Conservation (phyloP, 2,797 vertebrate genomes). For the Urocyon cinereoargenteus region DNA sequence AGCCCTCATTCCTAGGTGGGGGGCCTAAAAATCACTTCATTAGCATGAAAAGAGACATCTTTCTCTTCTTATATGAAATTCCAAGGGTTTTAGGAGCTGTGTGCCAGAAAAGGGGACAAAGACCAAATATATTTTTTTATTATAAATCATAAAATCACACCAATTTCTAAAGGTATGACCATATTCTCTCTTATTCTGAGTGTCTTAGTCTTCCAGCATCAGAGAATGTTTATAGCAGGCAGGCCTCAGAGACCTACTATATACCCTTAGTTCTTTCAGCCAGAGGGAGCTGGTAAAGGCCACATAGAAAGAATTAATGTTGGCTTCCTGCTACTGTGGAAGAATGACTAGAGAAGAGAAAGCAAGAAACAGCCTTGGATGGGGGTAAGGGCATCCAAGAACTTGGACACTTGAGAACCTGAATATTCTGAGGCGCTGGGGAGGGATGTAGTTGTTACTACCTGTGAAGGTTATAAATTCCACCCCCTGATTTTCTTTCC, state of each 20-base stretch:
- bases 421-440: not conserved
- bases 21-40: not conserved
- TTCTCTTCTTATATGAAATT: not conserved
- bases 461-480: not conserved
- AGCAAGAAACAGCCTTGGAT: not conserved
- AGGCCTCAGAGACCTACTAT: not conserved
- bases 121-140: not conserved
- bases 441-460: not conserved
- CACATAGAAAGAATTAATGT: not conserved
- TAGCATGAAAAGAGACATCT: not conserved
- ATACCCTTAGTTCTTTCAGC: not conserved
- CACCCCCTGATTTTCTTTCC: not conserved
- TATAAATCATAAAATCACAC: not conserved
- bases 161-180: not conserved
- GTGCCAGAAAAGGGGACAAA: not conserved
- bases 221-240: not conserved
- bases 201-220: not conserved
- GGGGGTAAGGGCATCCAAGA: not conserved
- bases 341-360: slow-evolving; percentile 2
- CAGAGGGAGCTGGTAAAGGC: not conserved
- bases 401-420: not conserved
- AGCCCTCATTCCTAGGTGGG: not conserved
- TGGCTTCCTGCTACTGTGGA: not conserved
- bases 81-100: not conserved
- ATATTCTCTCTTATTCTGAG: not conserved